phyloP scores from a whole-genome alignment of 2,797 vertebrate species.

The Anas bernieri region DNA sequence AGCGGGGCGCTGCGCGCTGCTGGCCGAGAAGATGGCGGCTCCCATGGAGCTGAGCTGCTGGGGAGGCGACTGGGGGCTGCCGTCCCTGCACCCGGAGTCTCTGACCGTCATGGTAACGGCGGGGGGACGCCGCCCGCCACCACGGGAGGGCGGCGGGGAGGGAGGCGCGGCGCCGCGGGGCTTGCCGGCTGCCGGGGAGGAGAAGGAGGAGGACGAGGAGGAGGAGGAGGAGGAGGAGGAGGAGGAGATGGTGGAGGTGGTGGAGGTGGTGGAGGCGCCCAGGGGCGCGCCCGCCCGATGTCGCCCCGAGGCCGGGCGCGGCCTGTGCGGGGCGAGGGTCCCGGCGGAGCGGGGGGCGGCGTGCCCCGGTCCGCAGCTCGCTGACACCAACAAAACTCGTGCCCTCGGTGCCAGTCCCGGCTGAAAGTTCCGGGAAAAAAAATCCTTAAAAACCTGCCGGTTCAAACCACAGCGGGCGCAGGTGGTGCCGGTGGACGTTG shows the following conservation, averaged over 20 bases:
- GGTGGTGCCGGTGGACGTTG: not conserved
- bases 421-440: not conserved
- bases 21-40: conserved; percentile 82
- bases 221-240: not conserved
- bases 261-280: not conserved
- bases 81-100: conserved; percentile 91
- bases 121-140: not conserved
- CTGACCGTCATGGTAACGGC: conserved; percentile 90
- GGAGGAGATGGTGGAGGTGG: not conserved
- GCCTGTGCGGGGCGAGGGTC: not conserved
- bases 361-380: not conserved
- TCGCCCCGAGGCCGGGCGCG: not conserved
- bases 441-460: not conserved
- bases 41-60: conserved; percentile 94
- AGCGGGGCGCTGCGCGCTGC: conserved; percentile 42
- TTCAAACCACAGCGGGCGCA: not conserved
- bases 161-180: not conserved
- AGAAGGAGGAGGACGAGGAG: not conserved
- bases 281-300: not conserved
- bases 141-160: not conserved
- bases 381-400: not conserved
- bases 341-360: no score
- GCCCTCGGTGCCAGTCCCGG: not conserved
- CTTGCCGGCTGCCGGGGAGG: not conserved
- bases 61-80: conserved; percentile 94